These are phyloP conservation scores for Leistus spinibarbis DNA, from an alignment of 2,888 invertebrate genomes.

Conservation along the genomic window DNA sequence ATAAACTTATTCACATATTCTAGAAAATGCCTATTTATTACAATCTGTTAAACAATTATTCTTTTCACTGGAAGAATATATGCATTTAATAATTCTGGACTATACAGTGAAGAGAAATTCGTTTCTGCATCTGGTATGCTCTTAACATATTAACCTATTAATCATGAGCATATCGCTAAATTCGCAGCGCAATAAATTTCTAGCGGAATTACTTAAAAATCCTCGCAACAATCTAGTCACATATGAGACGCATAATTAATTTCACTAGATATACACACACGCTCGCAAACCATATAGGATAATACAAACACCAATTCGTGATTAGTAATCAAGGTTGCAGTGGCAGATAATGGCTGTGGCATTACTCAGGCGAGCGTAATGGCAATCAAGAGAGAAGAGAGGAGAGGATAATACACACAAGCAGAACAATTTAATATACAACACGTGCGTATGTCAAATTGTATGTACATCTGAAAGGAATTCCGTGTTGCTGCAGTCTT, in stretches of 20 bases:
- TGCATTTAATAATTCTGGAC: no score
- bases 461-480: neutral
- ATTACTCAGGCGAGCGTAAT: neutral
- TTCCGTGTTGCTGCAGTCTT: neutral
- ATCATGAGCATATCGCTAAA: neutral
- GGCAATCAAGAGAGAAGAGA: neutral
- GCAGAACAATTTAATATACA: neutral
- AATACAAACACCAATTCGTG: neutral
- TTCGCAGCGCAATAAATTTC: neutral
- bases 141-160: no score
- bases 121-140: no score
- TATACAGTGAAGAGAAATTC: no score
- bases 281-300: neutral
- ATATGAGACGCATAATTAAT: neutral
- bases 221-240: neutral
- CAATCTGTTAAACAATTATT: no score
- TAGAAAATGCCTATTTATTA: no score
- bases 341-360: neutral
- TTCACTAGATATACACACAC: neutral
- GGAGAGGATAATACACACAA: neutral
- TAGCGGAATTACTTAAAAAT: neutral
- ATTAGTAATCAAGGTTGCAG: neutral
- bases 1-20: no score
- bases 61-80: no score
- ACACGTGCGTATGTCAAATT: neutral